Conservation (phyloP, 2,888 invertebrate genomes). For the Pogonocherus hispidulus region DNA sequence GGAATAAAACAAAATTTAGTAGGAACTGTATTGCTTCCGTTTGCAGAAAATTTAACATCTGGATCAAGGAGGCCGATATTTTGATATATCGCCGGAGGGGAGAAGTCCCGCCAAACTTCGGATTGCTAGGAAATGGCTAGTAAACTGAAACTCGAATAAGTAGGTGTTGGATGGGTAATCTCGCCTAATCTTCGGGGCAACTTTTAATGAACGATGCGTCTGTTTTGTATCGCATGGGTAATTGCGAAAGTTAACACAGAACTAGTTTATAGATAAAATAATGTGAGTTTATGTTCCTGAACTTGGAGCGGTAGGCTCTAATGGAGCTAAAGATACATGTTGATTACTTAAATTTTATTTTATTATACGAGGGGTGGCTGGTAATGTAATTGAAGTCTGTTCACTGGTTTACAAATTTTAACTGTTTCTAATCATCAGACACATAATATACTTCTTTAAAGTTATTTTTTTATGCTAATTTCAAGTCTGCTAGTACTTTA, state of each 20-base stretch:
- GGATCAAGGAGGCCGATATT: slow-evolving; percentile 31
- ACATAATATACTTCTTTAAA: no score
- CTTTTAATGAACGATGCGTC: slow-evolving; percentile 27
- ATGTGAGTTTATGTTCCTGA: slow-evolving; percentile 18
- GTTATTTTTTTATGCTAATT: no score
- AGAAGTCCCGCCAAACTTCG: slow-evolving; percentile 23
- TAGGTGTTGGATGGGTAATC: slow-evolving; percentile 23
- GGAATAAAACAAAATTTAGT: slow-evolving; percentile 34
- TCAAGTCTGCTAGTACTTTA: no score
- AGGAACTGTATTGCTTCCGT: slow-evolving; percentile 34
- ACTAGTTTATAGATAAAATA: slow-evolving; percentile 26
- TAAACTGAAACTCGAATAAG: slow-evolving; percentile 31
- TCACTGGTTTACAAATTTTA: no score
- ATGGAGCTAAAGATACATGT: not conserved
- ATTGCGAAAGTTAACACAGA: slow-evolving; percentile 24
- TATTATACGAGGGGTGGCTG: no score
- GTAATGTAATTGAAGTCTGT: no score
- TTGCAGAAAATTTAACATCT: slow-evolving; percentile 30
- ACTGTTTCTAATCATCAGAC: no score
- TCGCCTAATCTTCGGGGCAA: slow-evolving; percentile 24
- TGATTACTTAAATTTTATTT: not conserved
- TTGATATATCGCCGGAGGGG: slow-evolving; percentile 30
- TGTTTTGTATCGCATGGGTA: slow-evolving; percentile 30
- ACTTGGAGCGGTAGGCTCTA: not conserved
- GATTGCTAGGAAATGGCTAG: slow-evolving; percentile 13